phyloP scores from a whole-genome alignment of 2,113 vertebrate genomes.

The Axis porcinus region DNA sequence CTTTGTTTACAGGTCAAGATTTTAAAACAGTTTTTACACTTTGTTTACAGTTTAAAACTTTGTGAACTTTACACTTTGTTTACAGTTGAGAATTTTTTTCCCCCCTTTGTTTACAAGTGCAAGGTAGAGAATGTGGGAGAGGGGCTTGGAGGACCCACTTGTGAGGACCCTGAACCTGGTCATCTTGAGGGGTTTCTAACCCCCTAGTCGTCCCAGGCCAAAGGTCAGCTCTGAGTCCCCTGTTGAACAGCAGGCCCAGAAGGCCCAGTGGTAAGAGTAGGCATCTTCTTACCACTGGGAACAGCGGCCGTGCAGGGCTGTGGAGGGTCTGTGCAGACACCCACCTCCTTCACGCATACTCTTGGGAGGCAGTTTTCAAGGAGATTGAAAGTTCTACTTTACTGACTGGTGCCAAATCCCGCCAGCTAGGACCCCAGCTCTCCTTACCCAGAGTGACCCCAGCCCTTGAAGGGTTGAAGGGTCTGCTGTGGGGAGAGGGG shows the following conservation, averaged over 20 bases:
- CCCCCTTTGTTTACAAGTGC: constrained; percentile 54
- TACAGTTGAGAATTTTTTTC: constrained; percentile 42
- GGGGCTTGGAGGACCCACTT: neutral
- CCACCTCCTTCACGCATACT: neutral
- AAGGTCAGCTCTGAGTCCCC: constrained; percentile 14
- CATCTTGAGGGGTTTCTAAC: neutral
- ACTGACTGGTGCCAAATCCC: constrained; percentile 64
- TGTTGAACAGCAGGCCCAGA: neutral
- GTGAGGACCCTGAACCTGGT: neutral
- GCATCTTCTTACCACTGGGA: neutral
- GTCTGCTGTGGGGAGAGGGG: neutral
- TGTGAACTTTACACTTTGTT: constrained; percentile 56
- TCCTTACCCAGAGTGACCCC: constrained; percentile 4
- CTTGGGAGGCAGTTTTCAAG: constrained; percentile 51
- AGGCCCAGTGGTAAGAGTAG: neutral
- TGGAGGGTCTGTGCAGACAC: neutral
- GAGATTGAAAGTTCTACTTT: constrained; percentile 31
- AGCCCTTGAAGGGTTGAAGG: constrained; percentile 2
- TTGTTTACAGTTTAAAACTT: constrained; percentile 54
- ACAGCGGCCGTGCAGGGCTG: neutral
- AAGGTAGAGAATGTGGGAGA: constrained; percentile 25
- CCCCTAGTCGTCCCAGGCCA: neutral
- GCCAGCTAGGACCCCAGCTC: constrained; percentile 39
- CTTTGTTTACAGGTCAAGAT: constrained; percentile 64
- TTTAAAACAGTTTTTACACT: neutral